Evolutionary conservation across 2,113 vertebrate genomes (phyloP), one percentile per base, ranked within the genome.

Genomic region (Bagarius yarrelli): DNA sequence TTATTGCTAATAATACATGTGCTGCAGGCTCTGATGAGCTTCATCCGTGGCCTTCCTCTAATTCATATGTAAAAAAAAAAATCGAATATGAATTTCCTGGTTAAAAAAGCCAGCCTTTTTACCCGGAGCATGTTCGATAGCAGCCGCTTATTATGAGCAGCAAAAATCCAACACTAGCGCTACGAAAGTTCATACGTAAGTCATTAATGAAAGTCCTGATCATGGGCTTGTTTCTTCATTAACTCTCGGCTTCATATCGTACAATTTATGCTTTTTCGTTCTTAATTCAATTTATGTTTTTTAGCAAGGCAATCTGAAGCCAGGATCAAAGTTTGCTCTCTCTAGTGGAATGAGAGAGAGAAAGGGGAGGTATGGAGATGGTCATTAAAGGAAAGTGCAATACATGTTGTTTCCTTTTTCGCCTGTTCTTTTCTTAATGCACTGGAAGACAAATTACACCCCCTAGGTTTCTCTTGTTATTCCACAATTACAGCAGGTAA

Each of bases 1-100:
- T 95, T 94, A 78, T 78, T 95, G 95, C 94, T 95, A 96, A 96
- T 96, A 96, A 96, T 96, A 97, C 93, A 97, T 96, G 94, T 92
- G 90, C 91, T 93, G 94, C 92, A 94, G 94, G 94, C 95, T 95
- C 94, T 84, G 87, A 89, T 87, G 94, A 94, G 94, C 95, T 93
- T 90, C 94, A 93, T 93, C 92, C 91, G 94, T 92, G 34, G 92
- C 91, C 92, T 89, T 88, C 89, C 92, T 93, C 89, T 95, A 94
- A 96, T 95, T 97, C 94, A 94, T 97, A 94, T 93, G 92, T 91
- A 91, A 88, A 94, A 94, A 96, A 91, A 92, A 88, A 94, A 94
- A 96, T 95, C 93, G 91, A 93, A 91, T 91, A 94, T 92, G 92
- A 94, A 94, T 94, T 93, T 91, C 91, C 92, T 93, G 91, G 93